Evolutionary conservation across 1,140 invertebrate genomes (phyloP).

Genomic region (Drosophila pallidifrons): DNA sequence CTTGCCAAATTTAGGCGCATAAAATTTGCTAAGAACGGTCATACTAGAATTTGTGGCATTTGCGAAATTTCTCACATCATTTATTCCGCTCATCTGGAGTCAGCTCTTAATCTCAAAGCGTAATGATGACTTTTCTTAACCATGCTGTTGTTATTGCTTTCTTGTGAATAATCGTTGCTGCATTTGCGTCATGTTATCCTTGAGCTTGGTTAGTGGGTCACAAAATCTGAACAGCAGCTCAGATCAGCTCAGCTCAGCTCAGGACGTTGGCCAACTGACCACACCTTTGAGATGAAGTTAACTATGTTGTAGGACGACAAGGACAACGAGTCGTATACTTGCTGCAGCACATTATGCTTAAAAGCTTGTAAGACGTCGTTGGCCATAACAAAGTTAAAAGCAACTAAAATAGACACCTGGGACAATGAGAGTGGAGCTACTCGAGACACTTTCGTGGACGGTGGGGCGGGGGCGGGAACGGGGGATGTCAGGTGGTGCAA

Average conservation of each 20-base stretch:
- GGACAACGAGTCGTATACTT: no score
- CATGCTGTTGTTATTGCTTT: no score
- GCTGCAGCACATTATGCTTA: slow-evolving; percentile 57
- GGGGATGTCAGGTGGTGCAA: slow-evolving; percentile 24
- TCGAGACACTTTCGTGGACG: not conserved
- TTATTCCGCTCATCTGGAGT: no score
- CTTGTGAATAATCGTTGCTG: no score
- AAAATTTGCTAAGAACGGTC: no score
- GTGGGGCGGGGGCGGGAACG: not conserved
- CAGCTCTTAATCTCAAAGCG: no score
- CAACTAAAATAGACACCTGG: slow-evolving; percentile 79
- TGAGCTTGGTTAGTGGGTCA: slow-evolving; percentile 3
- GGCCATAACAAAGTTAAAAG: slow-evolving; percentile 74
- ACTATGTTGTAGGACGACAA: no score
- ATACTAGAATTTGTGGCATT: no score
- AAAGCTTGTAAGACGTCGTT: slow-evolving; percentile 67
- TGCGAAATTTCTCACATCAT: no score
- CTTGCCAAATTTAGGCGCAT: no score
- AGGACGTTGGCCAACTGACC: slow-evolving; percentile 5
- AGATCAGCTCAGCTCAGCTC: no score
- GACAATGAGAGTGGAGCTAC: slow-evolving; percentile 37
- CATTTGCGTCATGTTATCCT: not conserved
- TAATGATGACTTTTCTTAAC: no score
- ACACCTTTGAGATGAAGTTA: not conserved
- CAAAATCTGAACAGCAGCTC: slow-evolving; percentile 2